Conservation (phyloP, 2,888 invertebrate species). For the Drosophila pseudotakahashii region DNA sequence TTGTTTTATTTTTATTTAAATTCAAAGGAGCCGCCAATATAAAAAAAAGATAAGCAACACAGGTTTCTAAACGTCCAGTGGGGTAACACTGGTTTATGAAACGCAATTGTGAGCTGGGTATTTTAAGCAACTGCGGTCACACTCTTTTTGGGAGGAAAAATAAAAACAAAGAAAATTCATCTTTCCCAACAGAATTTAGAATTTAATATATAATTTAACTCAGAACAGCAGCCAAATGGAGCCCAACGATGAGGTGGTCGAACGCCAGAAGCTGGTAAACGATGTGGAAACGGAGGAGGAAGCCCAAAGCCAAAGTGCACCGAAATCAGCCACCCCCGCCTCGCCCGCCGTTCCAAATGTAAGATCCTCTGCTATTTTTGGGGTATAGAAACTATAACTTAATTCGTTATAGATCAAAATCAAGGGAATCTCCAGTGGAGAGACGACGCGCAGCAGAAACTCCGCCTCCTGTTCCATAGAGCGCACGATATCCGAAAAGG, state of each 20-base stretch:
- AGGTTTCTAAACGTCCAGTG: no score
- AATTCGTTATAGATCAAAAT: conserved; percentile 64
- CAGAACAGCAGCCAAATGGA: conserved; percentile 75
- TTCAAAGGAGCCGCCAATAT: background rate
- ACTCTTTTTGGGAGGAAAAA: conserved; percentile 12
- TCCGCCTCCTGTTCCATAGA: conserved; percentile 84
- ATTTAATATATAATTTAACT: conserved; percentile 4
- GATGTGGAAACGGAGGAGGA: conserved; percentile 84
- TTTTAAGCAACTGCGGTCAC: conserved; percentile 5
- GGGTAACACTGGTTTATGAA: background rate
- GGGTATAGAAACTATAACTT: background rate
- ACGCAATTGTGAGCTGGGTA: background rate
- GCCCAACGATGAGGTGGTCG: conserved; percentile 84
- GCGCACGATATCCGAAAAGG: conserved; percentile 82
- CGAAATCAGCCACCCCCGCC: conserved; percentile 83
- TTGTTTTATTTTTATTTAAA: background rate
- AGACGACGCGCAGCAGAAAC: conserved; percentile 84
- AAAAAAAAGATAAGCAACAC: background rate
- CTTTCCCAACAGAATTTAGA: conserved; percentile 25
- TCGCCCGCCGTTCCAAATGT: conserved; percentile 81
- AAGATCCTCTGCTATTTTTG: background rate
- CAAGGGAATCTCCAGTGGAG: conserved; percentile 84
- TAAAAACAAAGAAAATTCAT: conserved; percentile 56
- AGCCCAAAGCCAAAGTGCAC: conserved; percentile 65
- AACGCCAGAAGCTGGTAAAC: conserved; percentile 84